Conservation (phyloP, 2,797 vertebrate genomes). For the Sylvilagus floridanus region DNA sequence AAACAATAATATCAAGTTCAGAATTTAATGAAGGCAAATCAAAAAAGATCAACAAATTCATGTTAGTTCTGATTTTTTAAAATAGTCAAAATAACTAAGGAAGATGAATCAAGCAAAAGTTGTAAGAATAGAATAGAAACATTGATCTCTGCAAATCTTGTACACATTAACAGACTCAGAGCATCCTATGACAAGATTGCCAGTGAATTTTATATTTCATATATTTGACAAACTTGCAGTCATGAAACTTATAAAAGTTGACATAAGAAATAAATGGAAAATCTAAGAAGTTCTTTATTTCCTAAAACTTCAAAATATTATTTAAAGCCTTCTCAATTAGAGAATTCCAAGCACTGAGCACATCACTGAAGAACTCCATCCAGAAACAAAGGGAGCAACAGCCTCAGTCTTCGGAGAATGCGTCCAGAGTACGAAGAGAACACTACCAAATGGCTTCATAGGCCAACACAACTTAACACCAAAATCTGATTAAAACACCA, state of each 20-base stretch:
- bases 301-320: not conserved
- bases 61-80: not conserved
- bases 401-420: not conserved
- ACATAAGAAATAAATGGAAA: not conserved
- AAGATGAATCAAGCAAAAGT: not conserved
- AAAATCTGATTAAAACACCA: not conserved
- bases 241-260: not conserved
- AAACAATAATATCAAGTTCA: not conserved
- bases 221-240: not conserved
- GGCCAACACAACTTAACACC: not conserved
- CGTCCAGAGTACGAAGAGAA: not conserved
- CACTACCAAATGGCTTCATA: not conserved
- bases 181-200: not conserved
- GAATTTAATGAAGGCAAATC: not conserved
- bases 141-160: not conserved
- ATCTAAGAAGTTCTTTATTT: not conserved
- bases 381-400: not conserved
- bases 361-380: not conserved
- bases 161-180: too few species aligned
- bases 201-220: not conserved
- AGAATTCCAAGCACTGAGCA: not conserved
- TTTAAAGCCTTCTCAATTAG: not conserved
- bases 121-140: not conserved
- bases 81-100: not conserved
- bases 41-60: not conserved